Evolutionary conservation across 2,888 invertebrate species (phyloP), one percentile per base, ranked within the genome.

Genomic region (Allolobophora icterica): DNA sequence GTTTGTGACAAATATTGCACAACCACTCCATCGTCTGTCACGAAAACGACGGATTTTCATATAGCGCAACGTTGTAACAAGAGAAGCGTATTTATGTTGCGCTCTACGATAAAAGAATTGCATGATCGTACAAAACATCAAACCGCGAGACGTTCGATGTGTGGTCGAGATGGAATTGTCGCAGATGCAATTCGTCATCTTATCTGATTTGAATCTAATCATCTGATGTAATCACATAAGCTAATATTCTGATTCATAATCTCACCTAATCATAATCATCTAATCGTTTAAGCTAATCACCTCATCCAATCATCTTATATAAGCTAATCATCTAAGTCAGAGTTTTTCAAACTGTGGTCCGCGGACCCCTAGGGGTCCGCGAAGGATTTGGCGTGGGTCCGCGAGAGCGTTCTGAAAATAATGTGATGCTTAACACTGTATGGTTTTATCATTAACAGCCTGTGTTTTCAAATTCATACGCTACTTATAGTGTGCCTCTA

Each of bases 1-100:
- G 92, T 92, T 94, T 94, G 91, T 94, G 94, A 91, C 95, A 95
- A 35, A 95, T 93, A 71, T 93, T 93, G 93, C 95, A 95, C 38
- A 95, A 94, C 94, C 95, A 95, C 92, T 95, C 94, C 91, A 35
- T 24, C 35, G 71, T 71, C 71, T 71, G 71, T 71, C 30, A 71
- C 8, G 71, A 71, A 71, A 71, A 71, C n/a, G n/a, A n/a, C n/a
- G n/a, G 71, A 30, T 30, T n/a, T 17, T 71, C 24, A 8, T 71
- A 52, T 71, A 71, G 71, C 94, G 93, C n/a, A 92, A 0, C 19
- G 24, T 89, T 89, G 5, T 71, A n/a, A n/a, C 71, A 71, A 71
- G n/a, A 71, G 30, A n/a, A 71, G 11, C 30, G 13, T n/a, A n/a
- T 71, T 71, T 71, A 71, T 71, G n/a, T n/a, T n/a, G 71, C 30